Evolutionary conservation across 2,888 invertebrate species (phyloP).

Genomic region (Eilema depressum): DNA sequence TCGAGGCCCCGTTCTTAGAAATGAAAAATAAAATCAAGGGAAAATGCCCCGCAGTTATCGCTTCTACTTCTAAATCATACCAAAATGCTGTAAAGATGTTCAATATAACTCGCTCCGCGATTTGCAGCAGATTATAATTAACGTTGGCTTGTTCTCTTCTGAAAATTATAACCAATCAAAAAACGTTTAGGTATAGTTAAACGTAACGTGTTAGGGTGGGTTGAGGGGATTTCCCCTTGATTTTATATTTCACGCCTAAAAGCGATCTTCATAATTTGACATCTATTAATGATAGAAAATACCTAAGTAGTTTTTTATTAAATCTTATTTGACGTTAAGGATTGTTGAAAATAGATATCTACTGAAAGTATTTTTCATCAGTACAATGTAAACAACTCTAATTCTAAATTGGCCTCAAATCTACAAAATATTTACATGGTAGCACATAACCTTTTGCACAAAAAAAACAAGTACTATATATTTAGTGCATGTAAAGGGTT

Average conservation of each 20-base stretch:
- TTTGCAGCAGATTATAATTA: neutral
- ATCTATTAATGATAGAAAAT: neutral
- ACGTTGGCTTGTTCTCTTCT: neutral
- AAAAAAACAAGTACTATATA: neutral
- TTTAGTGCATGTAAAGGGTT: slow-evolving; percentile 37
- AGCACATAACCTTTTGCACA: neutral
- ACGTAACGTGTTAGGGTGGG: no score
- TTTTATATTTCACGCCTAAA: neutral
- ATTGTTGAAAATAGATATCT: neutral
- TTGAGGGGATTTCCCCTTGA: neutral
- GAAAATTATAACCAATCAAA: no score
- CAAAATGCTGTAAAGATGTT: neutral
- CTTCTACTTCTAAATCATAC: neutral
- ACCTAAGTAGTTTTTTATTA: neutral
- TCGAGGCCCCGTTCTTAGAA: no score
- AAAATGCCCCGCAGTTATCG: neutral
- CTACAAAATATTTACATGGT: neutral
- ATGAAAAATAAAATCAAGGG: neutral
- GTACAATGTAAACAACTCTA: neutral
- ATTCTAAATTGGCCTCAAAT: neutral
- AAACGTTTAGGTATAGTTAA: no score
- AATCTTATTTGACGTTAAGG: neutral
- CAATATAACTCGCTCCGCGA: neutral
- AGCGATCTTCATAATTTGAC: neutral
- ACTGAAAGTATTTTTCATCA: neutral